These are phyloP conservation scores for Cavia aperea DNA, from an alignment of 2,113 vertebrate genomes.

Conservation along the genomic window DNA sequence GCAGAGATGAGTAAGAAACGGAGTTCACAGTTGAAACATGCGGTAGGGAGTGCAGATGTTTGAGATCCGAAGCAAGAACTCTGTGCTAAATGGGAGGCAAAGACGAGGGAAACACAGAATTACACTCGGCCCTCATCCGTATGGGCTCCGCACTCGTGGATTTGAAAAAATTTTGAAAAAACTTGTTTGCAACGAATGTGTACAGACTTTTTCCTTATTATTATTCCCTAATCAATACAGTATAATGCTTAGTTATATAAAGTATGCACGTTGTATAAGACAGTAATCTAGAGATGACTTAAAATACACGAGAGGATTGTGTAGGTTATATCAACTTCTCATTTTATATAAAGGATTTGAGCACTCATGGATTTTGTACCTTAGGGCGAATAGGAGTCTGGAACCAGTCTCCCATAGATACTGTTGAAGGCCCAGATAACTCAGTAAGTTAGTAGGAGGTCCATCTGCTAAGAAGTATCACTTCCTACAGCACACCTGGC, in stretches of 20 bases:
- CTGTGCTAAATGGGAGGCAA: neutral
- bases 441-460: neutral
- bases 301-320: neutral
- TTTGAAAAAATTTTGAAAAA: too few species aligned
- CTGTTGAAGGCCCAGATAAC: neutral
- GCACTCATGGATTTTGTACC: neutral
- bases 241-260: neutral
- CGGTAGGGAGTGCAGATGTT: neutral
- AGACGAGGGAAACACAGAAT: neutral
- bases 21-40: conserved; percentile 25
- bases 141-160: neutral
- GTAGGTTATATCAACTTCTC: neutral
- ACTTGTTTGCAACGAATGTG: neutral
- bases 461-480: neutral
- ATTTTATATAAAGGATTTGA: neutral
- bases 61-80: neutral
- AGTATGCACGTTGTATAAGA: neutral
- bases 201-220: neutral
- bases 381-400: neutral
- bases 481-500: neutral
- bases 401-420: neutral
- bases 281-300: neutral
- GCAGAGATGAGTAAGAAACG: neutral
- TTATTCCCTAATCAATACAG: neutral
- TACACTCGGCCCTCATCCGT: too few species aligned